Evolutionary conservation across 2,797 vertebrate species (phyloP), one percentile per base, ranked within the genome.

Genomic region (Microchirus variegatus): DNA sequence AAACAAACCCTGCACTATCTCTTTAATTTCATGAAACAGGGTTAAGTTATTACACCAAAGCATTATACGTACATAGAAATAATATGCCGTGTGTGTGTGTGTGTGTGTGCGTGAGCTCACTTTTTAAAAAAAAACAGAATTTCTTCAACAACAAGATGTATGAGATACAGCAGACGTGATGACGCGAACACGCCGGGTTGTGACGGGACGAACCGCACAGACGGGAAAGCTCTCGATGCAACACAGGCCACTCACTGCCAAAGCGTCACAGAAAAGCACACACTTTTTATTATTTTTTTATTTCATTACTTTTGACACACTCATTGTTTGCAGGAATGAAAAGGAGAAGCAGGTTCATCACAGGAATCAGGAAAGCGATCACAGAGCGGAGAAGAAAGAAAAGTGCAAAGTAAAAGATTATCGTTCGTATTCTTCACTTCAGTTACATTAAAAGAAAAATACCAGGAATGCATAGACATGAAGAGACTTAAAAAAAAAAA

Each of bases 241-340:
- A 82, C 73, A 78, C 26, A 75, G 73, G 67, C 73, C 81, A 83
- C 66, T 7, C 81, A 83, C 66, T 7, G 63, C 63, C 52, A 67
- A 22, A 77, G 73, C 70, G 10, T 71, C 59, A 15, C 79, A 69
- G 56, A 57, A 85, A 70, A 68, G 77, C 72, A 80, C 61, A 4
- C 31, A 31, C 31, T 31, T 31, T 31, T 31, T 31, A 6, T 31
- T 31, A 6, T 31, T 31, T 6, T 67, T 78, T 84, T 60, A 58
- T n/a, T n/a, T n/a, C n/a, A n/a, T n/a, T n/a, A 60, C 68, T 82
- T 78, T 62, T 58, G 37, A 85, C 67, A 85, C 67, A 63, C 75
- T 78, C 71, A 72, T 81, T 63, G 57, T 71, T 79, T 67, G 71
- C 71, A 69, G 67, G 53, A 73, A 70, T 53, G 52, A 58, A 60